These are phyloP conservation scores for Xiphias gladius DNA, from an alignment of 2,113 vertebrate genomes.

Conservation along the genomic window DNA sequence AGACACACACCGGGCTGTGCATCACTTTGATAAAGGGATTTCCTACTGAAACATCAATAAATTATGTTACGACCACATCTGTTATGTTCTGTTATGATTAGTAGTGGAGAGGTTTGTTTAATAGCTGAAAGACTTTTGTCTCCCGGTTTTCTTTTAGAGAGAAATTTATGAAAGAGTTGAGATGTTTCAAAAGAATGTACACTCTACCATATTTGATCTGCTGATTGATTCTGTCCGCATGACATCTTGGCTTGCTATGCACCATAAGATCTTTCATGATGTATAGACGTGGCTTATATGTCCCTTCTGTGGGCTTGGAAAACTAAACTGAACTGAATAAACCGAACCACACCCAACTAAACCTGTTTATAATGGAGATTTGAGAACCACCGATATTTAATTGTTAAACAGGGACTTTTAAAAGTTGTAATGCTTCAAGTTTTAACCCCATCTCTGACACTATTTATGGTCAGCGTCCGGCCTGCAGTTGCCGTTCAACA, in stretches of 20 bases:
- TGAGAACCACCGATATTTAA: too few relatives aligned
- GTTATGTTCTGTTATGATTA: background rate
- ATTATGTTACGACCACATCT: background rate
- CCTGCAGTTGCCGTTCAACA: too few relatives aligned
- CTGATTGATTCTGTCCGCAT: background rate
- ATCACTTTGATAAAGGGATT: slow-evolving; percentile 28
- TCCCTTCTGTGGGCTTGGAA: background rate
- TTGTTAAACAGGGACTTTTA: too few relatives aligned
- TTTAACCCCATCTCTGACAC: too few relatives aligned
- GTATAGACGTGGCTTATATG: background rate
- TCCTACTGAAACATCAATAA: background rate
- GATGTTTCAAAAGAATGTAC: background rate
- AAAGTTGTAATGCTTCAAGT: too few relatives aligned
- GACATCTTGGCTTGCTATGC: background rate
- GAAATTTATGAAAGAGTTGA: background rate
- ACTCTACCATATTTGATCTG: background rate
- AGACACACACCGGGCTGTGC: slow-evolving; percentile 2
- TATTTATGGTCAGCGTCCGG: too few relatives aligned
- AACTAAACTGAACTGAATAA: too few relatives aligned
- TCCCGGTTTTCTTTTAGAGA: background rate
- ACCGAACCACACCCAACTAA: too few relatives aligned
- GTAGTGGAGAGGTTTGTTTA: background rate
- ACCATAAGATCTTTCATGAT: background rate
- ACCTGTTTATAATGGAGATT: too few relatives aligned
- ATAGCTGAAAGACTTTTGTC: background rate